phyloP scores from a whole-genome alignment of 2,797 vertebrate species.

The Rhyacichthys aspro region DNA sequence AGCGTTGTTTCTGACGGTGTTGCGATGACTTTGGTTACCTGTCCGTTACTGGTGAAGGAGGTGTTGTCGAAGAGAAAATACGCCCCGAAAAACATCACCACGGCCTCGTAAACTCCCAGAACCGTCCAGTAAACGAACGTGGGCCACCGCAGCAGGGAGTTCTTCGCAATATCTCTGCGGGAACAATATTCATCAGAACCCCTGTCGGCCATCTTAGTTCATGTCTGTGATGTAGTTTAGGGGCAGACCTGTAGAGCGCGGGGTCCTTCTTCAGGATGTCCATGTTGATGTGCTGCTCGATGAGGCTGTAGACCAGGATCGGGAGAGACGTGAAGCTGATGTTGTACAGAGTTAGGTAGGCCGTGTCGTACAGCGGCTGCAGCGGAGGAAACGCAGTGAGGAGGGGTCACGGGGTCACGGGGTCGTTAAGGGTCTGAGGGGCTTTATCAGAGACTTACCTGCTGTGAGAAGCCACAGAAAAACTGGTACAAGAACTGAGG shows the following conservation, averaged over 20 bases:
- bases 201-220: no score
- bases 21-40: constrained; percentile 69
- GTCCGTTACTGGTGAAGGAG: constrained; percentile 91
- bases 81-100: constrained; percentile 97
- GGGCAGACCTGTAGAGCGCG: constrained; percentile 85
- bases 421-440: no score
- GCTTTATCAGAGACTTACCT: no score
- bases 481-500: constrained; percentile 99
- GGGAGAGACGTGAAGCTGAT: constrained; percentile 99
- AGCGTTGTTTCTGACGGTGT: no score
- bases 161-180: constrained; percentile 96
- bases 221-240: no score
- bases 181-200: neutral
- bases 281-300: constrained; percentile 93
- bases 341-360: constrained; percentile 97
- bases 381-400: constrained; percentile 14
- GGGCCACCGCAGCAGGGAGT: constrained; percentile 90
- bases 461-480: constrained; percentile 98
- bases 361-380: constrained; percentile 96
- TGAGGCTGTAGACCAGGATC: constrained; percentile 94
- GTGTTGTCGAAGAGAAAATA: constrained; percentile 97
- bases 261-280: constrained; percentile 94
- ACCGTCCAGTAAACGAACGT: constrained; percentile 95
- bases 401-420: no score
- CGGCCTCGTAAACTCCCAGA: constrained; percentile 91